Evolutionary conservation across 1,140 invertebrate species (phyloP).

Genomic region (Papilio polytes): DNA sequence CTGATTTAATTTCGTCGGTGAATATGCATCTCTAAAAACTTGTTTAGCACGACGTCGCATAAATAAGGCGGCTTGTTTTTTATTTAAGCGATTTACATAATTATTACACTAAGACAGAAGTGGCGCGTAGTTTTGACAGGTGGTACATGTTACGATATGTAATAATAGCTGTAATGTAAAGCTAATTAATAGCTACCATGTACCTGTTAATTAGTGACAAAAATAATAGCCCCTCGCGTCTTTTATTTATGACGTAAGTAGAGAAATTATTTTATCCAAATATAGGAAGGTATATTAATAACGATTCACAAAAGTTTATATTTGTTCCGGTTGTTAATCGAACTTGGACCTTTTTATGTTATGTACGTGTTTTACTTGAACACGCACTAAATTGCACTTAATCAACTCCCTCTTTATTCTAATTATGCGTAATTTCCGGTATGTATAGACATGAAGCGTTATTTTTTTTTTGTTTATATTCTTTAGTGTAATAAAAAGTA

Average conservation of each 20-base stretch:
- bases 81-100: conserved; percentile 31
- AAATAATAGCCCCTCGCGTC: neutral
- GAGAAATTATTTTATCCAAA: too few species aligned
- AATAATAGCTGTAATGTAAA: neutral
- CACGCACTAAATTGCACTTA: too few species aligned
- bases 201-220: neutral
- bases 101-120: conserved; percentile 19
- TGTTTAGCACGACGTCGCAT: conserved; percentile 4
- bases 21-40: conserved; percentile 36
- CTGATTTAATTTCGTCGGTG: conserved; percentile 28
- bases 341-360: neutral
- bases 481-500: too few species aligned
- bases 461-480: too few species aligned
- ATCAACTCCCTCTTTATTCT: too few species aligned
- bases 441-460: too few species aligned
- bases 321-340: neutral
- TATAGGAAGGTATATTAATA: too few species aligned
- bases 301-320: neutral
- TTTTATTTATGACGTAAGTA: neutral
- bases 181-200: neutral
- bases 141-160: neutral
- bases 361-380: too few species aligned
- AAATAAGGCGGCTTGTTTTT: neutral
- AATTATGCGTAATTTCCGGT: too few species aligned
- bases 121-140: conserved; percentile 32